These are phyloP conservation scores for Coregonus ussuriensis DNA, from an alignment of 2,797 vertebrate species.

Conservation along the genomic window DNA sequence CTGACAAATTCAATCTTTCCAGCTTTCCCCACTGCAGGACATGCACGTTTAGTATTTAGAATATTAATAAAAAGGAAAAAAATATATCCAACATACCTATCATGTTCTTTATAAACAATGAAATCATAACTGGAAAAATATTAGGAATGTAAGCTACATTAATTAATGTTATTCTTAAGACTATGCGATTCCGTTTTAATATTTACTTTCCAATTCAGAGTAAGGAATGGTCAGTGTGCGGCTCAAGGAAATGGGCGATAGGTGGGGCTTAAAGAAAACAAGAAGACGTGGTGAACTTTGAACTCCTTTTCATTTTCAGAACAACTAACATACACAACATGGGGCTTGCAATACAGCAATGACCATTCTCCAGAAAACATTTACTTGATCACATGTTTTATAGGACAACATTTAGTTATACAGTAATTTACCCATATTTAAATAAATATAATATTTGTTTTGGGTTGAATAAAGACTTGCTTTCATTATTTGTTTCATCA, in stretches of 20 bases:
- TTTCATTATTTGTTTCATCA: not conserved
- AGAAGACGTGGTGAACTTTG: conserved; percentile 29
- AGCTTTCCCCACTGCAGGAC: not conserved
- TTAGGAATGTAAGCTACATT: conserved; percentile 55
- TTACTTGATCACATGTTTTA: conserved; percentile 29
- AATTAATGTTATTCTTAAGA: conserved; percentile 59
- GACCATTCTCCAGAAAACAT: conserved; percentile 19
- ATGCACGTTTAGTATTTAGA: conserved; percentile 13
- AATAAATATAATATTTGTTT: not conserved
- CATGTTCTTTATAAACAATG: conserved; percentile 51
- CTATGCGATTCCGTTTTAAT: conserved; percentile 46
- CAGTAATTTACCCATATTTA: not conserved
- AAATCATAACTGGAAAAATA: conserved; percentile 55
- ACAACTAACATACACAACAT: conserved; percentile 48
- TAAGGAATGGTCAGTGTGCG: conserved; percentile 18
- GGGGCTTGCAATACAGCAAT: conserved; percentile 15
- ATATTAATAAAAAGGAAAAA: conserved; percentile 19
- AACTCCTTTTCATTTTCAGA: conserved; percentile 35
- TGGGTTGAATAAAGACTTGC: not conserved
- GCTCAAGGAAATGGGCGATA: conserved; percentile 23
- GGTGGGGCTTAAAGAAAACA: conserved; percentile 46
- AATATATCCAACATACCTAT: conserved; percentile 37
- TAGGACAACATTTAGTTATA: not conserved
- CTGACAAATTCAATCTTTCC: not conserved
- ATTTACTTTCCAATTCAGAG: conserved; percentile 61